Evolutionary conservation across 2,797 vertebrate genomes (phyloP).

Genomic region (Sebastes diploproa): DNA sequence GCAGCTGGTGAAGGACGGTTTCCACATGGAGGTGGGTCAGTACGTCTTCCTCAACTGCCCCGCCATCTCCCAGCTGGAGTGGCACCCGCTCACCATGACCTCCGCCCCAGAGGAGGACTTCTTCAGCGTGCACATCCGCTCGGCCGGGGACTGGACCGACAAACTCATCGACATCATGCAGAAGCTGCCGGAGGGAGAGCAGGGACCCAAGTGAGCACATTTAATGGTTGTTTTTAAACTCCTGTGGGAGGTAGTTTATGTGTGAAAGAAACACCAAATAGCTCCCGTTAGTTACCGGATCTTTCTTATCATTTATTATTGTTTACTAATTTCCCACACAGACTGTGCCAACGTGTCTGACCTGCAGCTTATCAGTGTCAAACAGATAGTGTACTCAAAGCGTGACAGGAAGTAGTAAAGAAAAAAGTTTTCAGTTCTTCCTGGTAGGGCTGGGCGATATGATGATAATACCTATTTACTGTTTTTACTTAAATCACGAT

Average conservation of each 20-base stretch:
- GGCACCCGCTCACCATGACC: slow-evolving; percentile 96
- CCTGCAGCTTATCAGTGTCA: no score
- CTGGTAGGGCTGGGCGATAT: no score
- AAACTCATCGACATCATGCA: slow-evolving; percentile 83
- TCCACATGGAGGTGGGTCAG: slow-evolving; percentile 93
- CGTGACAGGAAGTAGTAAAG: no score
- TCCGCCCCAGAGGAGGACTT: slow-evolving; percentile 92
- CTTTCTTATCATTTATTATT: no score
- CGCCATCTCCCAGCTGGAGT: slow-evolving; percentile 87
- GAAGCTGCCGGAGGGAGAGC: slow-evolving; percentile 75
- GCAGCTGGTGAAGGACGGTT: slow-evolving; percentile 89
- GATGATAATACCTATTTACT: not conserved
- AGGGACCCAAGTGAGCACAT: slow-evolving; percentile 84
- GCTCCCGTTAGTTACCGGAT: no score
- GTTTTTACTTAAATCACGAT: not conserved
- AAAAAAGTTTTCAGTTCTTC: no score
- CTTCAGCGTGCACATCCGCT: slow-evolving; percentile 90
- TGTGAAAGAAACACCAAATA: not conserved
- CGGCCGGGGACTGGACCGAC: slow-evolving; percentile 90
- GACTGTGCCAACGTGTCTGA: no score
- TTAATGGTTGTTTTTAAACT: no score
- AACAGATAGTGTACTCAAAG: no score
- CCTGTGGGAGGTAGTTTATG: not conserved
- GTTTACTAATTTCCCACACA: no score
- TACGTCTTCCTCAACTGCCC: slow-evolving; percentile 94